Evolutionary conservation across 2,888 invertebrate genomes (phyloP).

Genomic region (Melipona bicolor): DNA sequence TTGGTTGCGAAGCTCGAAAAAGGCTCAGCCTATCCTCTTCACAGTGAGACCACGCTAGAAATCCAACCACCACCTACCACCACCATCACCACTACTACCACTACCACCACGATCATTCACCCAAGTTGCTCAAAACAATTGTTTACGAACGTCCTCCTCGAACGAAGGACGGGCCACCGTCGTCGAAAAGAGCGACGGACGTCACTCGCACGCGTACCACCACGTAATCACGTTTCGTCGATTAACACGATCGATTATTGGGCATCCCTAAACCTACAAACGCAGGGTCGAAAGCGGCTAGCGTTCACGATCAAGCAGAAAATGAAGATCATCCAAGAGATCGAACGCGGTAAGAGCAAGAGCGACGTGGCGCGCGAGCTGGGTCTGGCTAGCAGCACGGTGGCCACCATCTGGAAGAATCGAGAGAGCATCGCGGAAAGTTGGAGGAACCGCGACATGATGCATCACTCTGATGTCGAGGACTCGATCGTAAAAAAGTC

Average conservation of each 20-base stretch:
- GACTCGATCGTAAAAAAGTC: slow-evolving; percentile 71
- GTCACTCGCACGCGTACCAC: slow-evolving; percentile 45
- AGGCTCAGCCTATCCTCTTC: slow-evolving; percentile 49
- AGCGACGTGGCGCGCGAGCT: slow-evolving; percentile 86
- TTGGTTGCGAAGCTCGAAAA: slow-evolving; percentile 54
- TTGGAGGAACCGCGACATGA: slow-evolving; percentile 83
- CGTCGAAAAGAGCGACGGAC: slow-evolving; percentile 39
- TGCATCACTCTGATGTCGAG: slow-evolving; percentile 78
- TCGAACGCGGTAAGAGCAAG: slow-evolving; percentile 86
- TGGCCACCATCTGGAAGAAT: slow-evolving; percentile 87
- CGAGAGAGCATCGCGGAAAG: slow-evolving; percentile 85
- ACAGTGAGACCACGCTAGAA: slow-evolving; percentile 52
- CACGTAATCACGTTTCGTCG: slow-evolving; percentile 43
- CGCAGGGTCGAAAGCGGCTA: slow-evolving; percentile 87
- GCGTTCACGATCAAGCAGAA: slow-evolving; percentile 87
- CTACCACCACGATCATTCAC: slow-evolving; percentile 40
- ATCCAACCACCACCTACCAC: slow-evolving; percentile 49
- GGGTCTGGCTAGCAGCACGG: slow-evolving; percentile 86
- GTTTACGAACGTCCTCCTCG: slow-evolving; percentile 46
- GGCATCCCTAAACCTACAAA: slow-evolving; percentile 73
- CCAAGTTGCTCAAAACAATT: slow-evolving; percentile 52
- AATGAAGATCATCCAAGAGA: slow-evolving; percentile 87
- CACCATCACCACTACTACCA: slow-evolving; percentile 37
- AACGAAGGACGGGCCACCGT: slow-evolving; percentile 39
- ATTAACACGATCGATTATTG: slow-evolving; percentile 74